These are phyloP conservation scores for Calosoma granatense DNA, from an alignment of 1,140 invertebrate species.

Conservation along the genomic window DNA sequence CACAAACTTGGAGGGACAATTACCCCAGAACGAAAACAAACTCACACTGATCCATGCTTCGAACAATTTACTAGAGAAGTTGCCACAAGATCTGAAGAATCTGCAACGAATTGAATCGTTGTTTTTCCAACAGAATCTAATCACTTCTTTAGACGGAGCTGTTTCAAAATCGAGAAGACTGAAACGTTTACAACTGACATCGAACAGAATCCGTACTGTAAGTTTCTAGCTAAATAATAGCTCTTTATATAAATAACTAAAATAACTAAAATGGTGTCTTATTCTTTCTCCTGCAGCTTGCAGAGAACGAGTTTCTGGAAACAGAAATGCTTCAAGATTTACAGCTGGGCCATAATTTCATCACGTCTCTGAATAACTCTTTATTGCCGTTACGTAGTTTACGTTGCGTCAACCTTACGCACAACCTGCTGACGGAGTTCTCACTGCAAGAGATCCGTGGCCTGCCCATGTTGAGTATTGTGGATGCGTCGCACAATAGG, in stretches of 20 bases:
- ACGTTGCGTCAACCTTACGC: slow-evolving; percentile 58
- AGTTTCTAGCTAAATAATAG: slow-evolving; percentile 26
- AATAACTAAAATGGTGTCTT: background rate
- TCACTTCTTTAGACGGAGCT: slow-evolving; percentile 55
- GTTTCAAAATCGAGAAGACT: slow-evolving; percentile 54
- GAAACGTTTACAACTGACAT: slow-evolving; percentile 51
- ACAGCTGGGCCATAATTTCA: slow-evolving; percentile 56
- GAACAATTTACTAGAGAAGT: slow-evolving; percentile 54
- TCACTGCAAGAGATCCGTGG: slow-evolving; percentile 65
- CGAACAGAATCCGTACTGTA: slow-evolving; percentile 63
- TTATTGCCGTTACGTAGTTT: slow-evolving; percentile 55
- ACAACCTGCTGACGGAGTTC: slow-evolving; percentile 64
- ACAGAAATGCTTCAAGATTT: slow-evolving; percentile 53
- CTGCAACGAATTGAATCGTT: slow-evolving; percentile 54
- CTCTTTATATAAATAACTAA: slow-evolving; percentile 8
- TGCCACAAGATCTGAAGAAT: slow-evolving; percentile 57
- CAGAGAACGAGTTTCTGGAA: slow-evolving; percentile 63
- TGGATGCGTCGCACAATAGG: slow-evolving; percentile 66
- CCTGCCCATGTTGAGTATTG: slow-evolving; percentile 48
- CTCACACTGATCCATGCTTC: slow-evolving; percentile 58
- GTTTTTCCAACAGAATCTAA: slow-evolving; percentile 58
- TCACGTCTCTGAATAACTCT: slow-evolving; percentile 61
- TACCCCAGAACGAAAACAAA: slow-evolving; percentile 54
- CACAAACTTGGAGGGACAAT: slow-evolving; percentile 58
- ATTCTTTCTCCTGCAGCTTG: slow-evolving; percentile 43